Conservation (phyloP, 2,888 invertebrate species). For the Phaonia tiefii region DNA sequence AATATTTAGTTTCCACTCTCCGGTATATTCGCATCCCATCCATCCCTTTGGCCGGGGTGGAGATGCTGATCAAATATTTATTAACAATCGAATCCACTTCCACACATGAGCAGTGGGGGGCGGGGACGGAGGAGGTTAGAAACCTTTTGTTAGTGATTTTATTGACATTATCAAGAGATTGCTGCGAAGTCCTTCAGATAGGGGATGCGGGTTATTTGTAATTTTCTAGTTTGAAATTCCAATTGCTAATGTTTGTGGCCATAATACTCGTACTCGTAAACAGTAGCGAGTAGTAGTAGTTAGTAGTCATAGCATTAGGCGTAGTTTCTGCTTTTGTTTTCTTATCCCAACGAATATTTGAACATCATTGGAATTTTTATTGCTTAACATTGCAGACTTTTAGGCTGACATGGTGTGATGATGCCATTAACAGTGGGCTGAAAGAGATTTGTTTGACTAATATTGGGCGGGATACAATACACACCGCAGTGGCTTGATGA, state of each 20-base stretch:
- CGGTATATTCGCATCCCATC: neutral
- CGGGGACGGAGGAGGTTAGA: neutral
- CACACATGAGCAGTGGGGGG: neutral
- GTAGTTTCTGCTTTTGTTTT: neutral
- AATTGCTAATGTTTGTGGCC: constrained; percentile 42
- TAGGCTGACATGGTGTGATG: constrained; percentile 45
- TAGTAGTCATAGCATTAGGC: neutral
- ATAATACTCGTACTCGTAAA: neutral
- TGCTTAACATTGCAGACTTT: constrained; percentile 56
- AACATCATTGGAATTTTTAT: constrained; percentile 63
- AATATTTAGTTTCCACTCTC: constrained; percentile 59
- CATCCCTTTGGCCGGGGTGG: neutral
- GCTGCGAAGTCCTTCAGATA: constrained; percentile 32
- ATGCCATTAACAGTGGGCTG: constrained; percentile 44
- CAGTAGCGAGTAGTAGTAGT: constrained; percentile 26
- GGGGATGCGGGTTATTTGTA: constrained; percentile 60
- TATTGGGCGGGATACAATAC: no score
- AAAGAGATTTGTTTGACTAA: no score
- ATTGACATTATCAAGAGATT: constrained; percentile 63
- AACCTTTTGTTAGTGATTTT: constrained; percentile 60
- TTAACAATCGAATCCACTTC: constrained; percentile 61
- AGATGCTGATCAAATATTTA: constrained; percentile 62
- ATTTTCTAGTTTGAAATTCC: constrained; percentile 53
- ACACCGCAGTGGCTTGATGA: no score
- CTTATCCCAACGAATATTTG: constrained; percentile 19